Base-by-base conservation (phyloP, 1,140 invertebrate genomes). In the Ylistrum balloti region DNA sequence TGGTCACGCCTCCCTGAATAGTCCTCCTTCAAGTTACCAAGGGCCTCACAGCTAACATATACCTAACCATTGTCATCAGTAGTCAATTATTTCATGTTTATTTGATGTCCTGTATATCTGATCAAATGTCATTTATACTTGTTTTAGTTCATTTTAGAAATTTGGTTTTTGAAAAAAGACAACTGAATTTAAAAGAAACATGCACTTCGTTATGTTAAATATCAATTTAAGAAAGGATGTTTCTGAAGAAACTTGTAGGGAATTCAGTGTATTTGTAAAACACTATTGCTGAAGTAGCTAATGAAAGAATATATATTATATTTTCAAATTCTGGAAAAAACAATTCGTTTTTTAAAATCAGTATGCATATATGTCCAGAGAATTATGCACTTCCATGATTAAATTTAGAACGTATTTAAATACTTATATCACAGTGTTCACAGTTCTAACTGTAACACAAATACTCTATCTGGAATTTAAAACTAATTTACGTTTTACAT, bases 41-140 rank as follows among this genome's bases (percentile, higher is more conserved):
- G 56, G 56, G 9, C 56, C 56, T 5, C 22, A 74, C 56, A 74
- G 56, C 56, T 74, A 74, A 74, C 56, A 28, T 74, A 74, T 74
- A 74, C 56, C 56, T n/a, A 28, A 9, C 0, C 22, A 74, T 74
- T 74, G 22, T 74, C 7, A 74, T 7, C 1, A 74, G 0, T 74
- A 74, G 56, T 74, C 56, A 74, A 74, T 74, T 74, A 74, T n/a
- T 74, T 74, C 56, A 74, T 45, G 56, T 74, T n/a, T 74, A 74
- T 22, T 74, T 74, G 2, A 74, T 74, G 56, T 74, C 17, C n/a
- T 28, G 1, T 74, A 11, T 74, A 74, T 74, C 7, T 74, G 56
- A 74, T 74, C 22, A 74, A 28, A 74, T 74, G 1, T 74, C 56
- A 74, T 74, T 74, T 74, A 74, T 74, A 22, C 56, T 74, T 74